These are phyloP conservation scores for Beris morrisii DNA, from an alignment of 2,888 invertebrate genomes.

Conservation along the genomic window DNA sequence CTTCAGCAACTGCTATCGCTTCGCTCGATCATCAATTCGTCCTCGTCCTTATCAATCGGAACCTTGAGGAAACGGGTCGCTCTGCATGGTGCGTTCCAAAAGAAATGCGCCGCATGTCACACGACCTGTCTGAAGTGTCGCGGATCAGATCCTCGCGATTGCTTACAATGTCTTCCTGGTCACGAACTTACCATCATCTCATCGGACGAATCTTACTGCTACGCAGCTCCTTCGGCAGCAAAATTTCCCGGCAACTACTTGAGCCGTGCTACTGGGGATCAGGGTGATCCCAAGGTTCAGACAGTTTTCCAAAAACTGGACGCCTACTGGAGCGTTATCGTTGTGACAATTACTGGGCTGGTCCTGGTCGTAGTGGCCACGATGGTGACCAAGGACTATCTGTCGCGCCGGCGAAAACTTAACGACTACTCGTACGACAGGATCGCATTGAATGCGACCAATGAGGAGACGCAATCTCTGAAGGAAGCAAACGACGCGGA, in stretches of 20 bases:
- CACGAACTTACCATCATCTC: slow-evolving; percentile 47
- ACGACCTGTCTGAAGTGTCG: slow-evolving; percentile 50
- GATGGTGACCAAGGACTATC: slow-evolving; percentile 32
- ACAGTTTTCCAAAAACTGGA: slow-evolving; percentile 14
- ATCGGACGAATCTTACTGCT: slow-evolving; percentile 50
- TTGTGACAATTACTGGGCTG: slow-evolving; percentile 43
- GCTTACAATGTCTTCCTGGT: slow-evolving; percentile 49
- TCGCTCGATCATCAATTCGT: slow-evolving; percentile 2
- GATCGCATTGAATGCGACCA: slow-evolving; percentile 44
- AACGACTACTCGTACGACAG: slow-evolving; percentile 45
- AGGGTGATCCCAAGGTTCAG: slow-evolving; percentile 9
- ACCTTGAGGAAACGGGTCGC: slow-evolving; percentile 10
- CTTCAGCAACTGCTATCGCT: slow-evolving; percentile 15
- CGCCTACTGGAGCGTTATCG: slow-evolving; percentile 42
- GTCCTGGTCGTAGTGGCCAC: slow-evolving; percentile 32
- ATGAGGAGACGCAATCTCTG: not conserved
- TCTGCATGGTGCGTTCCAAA: slow-evolving; percentile 32
- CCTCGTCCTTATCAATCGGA: slow-evolving; percentile 13
- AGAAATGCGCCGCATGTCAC: slow-evolving; percentile 49
- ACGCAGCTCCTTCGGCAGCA: slow-evolving; percentile 49
- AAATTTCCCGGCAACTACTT: slow-evolving; percentile 48
- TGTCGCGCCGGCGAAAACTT: slow-evolving; percentile 20
- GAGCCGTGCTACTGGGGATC: slow-evolving; percentile 24
- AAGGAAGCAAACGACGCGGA: not conserved
- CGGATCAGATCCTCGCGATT: slow-evolving; percentile 50